Base-by-base conservation (phyloP, 2,888 invertebrate genomes). In the Chelonus formosanus region DNA sequence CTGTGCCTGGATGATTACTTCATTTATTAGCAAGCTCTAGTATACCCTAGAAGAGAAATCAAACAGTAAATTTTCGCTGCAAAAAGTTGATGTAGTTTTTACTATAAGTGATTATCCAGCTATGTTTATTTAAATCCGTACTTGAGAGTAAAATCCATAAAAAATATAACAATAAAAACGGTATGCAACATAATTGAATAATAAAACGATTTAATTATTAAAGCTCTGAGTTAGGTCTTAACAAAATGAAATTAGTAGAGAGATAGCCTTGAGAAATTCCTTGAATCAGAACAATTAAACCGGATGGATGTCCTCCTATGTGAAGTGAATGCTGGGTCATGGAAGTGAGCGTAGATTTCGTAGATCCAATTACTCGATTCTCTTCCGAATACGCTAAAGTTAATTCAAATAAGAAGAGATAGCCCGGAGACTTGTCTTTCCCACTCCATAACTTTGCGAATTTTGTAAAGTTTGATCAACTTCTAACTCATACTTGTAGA, bases 311-410 rank as follows among this genome's bases (percentile, higher is more conserved):
- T 70, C 64, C 63, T 63, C 50, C 50, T 62, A 57, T 65, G 67
- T 70, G 66, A 67, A 59, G 63, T 54, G 58, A 65, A 40, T 44
- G 5, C 7, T 44, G 47, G 32, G 43, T 52, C 48, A 44, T 31
- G 6, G 44, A 43, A 32, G 20, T n/a, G 40, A 36, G 31, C 43
- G 7, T 20, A 57, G 57, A 60, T 57, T 67, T 68, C 67, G 34
- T 47, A 57, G 61, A 71, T 69, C 69, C 70, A 73, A 74, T 73
- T 71, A 74, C 67, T 67, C 68, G 63, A 70, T 70, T 67, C 65
- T 67, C 5, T 4, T 43, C 40, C 56, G 50, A 59, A 62, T 65
- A 66, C 57, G 55, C 50, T 6, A 54, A 53, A 60, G 65, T 61
- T 66, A 69, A 73, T 68, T 69, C 69, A 53, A 69, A 68, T 61